A percentile compares a stretch with the other conserved stretches of the same genome.
Evolutionary conservation across 2,113 vertebrate genomes (phyloP).

Genomic region (Rhinoptilus africanus): DNA sequence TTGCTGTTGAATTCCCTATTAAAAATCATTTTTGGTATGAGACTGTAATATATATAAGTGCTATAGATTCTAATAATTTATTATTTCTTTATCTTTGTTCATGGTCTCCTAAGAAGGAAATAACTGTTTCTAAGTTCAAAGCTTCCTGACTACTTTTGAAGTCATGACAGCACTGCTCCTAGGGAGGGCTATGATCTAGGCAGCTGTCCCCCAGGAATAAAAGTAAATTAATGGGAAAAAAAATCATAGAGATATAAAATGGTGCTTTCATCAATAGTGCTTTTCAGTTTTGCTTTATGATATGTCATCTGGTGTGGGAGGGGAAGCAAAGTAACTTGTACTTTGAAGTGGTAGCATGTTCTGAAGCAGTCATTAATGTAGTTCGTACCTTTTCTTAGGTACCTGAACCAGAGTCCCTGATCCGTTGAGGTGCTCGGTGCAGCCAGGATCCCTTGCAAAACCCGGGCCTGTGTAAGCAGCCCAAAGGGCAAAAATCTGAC

Average conservation of each 20-base stretch:
- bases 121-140: constrained; percentile 60
- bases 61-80: neutral
- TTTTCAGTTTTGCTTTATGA: constrained; percentile 50
- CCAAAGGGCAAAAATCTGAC: neutral
- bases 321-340: constrained; percentile 4
- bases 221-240: constrained; percentile 43
- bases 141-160: constrained; percentile 58
- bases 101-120: neutral
- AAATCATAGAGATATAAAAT: neutral
- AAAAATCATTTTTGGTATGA: neutral
- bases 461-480: neutral
- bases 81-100: constrained; percentile 40
- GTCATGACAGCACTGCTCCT: constrained; percentile 27
- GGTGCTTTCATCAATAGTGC: constrained; percentile 38
- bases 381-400: neutral
- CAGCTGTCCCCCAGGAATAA: constrained; percentile 40
- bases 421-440: neutral
- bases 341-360: constrained; percentile 46
- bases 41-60: neutral
- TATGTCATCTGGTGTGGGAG: constrained; percentile 35
- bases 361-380: constrained; percentile 3
- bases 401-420: neutral
- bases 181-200: constrained; percentile 16
- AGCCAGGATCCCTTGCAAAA: neutral
- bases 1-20: neutral